These are phyloP conservation scores for Norana najaformis DNA, from an alignment of 2,888 invertebrate genomes.

Conservation along the genomic window DNA sequence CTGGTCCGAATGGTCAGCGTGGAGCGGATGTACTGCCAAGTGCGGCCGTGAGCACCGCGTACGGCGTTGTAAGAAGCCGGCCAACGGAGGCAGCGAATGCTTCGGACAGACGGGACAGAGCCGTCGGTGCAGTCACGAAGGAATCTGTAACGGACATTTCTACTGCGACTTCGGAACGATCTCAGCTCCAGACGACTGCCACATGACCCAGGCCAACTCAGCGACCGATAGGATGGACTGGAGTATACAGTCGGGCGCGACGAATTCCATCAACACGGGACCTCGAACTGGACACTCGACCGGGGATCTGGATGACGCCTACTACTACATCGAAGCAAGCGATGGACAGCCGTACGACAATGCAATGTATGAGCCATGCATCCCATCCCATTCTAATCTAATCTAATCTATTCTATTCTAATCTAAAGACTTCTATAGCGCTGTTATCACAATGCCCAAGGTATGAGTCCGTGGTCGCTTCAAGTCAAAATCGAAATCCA, in stretches of 20 bases:
- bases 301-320: constrained; percentile 35
- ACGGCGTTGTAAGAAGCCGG: constrained; percentile 31
- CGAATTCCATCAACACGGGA: constrained; percentile 36
- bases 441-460: no score
- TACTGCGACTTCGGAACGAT: constrained; percentile 38
- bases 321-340: constrained; percentile 43
- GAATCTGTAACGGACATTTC: neutral
- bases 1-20: constrained; percentile 17
- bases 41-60: constrained; percentile 20
- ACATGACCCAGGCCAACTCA: constrained; percentile 23
- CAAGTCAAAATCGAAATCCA: no score
- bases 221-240: constrained; percentile 29
- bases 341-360: constrained; percentile 31
- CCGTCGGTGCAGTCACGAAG: neutral
- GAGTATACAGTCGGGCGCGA: neutral
- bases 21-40: neutral
- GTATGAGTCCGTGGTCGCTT: no score
- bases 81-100: constrained; percentile 39
- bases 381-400: neutral
- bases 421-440: no score
- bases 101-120: constrained; percentile 31
- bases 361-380: constrained; percentile 39
- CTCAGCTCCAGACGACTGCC: constrained; percentile 23
- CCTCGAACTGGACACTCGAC: constrained; percentile 40
- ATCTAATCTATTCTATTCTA: neutral